phyloP scores from a whole-genome alignment of 2,888 invertebrate species.

The Stegophylla sp. region DNA sequence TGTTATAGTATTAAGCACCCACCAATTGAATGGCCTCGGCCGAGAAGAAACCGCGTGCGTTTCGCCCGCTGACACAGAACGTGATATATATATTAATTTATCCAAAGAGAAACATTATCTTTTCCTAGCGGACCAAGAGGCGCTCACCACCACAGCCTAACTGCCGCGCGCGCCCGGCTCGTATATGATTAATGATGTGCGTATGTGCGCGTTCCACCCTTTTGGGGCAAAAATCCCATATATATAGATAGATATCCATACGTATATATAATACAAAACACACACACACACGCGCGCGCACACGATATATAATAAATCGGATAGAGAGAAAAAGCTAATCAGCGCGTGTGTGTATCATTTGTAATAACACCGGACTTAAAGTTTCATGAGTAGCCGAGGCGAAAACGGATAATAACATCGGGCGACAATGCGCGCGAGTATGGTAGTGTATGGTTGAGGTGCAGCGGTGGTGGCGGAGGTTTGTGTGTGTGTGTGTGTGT shows the following conservation, averaged over 20 bases:
- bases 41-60: conserved; percentile 13
- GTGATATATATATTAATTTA: conserved; percentile 45
- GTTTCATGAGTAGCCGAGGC: conserved; percentile 57
- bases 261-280: too few species aligned
- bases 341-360: conserved; percentile 56
- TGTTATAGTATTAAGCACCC: conserved; percentile 28
- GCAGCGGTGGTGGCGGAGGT: conserved; percentile 13
- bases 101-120: conserved; percentile 58
- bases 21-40: conserved; percentile 34
- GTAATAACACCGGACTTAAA: conserved; percentile 59
- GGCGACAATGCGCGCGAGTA: conserved; percentile 52
- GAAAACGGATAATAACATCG: conserved; percentile 57
- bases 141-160: too few species aligned
- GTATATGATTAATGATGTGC: conserved; percentile 53
- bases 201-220: conserved; percentile 39
- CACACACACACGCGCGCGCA: not conserved
- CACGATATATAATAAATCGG: conserved; percentile 55
- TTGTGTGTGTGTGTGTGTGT: conserved; percentile 8
- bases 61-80: not conserved
- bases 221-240: conserved; percentile 41
- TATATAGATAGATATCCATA: too few species aligned
- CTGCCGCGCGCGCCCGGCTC: conserved; percentile 9
- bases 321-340: conserved; percentile 58
- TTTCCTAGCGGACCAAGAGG: conserved; percentile 19
- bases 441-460: too few species aligned